Conservation (phyloP, 53 echinoderm and acorn worm species). For the Mesocentrotus franciscanus region DNA sequence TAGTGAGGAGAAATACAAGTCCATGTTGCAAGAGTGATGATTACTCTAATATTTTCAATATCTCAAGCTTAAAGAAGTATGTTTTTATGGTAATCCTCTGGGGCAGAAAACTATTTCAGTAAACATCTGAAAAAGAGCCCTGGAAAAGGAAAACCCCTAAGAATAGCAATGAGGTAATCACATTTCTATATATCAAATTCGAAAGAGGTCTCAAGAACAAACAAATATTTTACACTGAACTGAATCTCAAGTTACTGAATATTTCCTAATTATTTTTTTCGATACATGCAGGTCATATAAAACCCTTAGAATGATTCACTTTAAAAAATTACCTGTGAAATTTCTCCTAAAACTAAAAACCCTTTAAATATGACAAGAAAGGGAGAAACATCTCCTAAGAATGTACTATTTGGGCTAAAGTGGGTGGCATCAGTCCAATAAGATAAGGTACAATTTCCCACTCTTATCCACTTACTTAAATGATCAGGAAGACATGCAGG, state of each 20-base stretch:
- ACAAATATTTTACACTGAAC: background rate
- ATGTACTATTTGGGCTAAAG: background rate
- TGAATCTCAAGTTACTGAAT: slow-evolving; percentile 5
- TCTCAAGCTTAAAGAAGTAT: background rate
- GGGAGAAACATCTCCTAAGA: no score
- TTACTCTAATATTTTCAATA: background rate
- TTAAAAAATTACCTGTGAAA: background rate
- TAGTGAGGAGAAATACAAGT: background rate
- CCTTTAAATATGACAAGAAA: background rate
- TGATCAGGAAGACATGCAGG: background rate
- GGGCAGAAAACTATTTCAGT: no score
- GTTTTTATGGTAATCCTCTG: no score
- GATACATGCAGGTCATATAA: background rate
- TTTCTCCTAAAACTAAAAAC: background rate
- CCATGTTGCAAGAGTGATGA: background rate
- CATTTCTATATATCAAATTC: background rate
- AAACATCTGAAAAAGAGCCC: background rate
- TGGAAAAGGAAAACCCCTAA: background rate
- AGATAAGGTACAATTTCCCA: slow-evolving; percentile 36
- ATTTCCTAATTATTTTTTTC: background rate
- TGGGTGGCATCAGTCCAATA: slow-evolving; percentile 35
- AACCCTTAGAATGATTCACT: background rate
- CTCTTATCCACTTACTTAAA: slow-evolving; percentile 14
- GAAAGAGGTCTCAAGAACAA: background rate
- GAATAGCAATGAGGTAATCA: background rate